Base-by-base conservation (phyloP, 2,888 invertebrate species). In the Lordiphosa andalusiaca region DNA sequence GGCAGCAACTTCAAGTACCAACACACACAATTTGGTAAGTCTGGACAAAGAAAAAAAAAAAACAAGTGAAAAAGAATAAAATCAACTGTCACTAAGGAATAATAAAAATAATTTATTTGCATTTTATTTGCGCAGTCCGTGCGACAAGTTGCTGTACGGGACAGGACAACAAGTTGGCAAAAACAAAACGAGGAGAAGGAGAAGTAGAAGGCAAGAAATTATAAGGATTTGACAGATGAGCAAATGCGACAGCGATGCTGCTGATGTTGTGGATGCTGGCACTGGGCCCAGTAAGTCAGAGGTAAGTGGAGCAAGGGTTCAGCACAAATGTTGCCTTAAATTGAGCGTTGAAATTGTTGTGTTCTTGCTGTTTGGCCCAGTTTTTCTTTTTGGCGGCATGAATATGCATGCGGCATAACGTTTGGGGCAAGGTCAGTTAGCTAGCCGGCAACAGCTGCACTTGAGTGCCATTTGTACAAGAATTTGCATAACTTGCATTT, bases 71-170 rank as follows among this genome's bases (percentile, higher is more conserved):
- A 44, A 25, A 63, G 41, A 58, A 46, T n/a, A 63, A 69, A 75
- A 85, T 80, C 85, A 76, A 60, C 80, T 81, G 85, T 83, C 80
- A 81, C 67, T 61, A 56, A 37, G 61, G 69, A 62, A 76, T 73
- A 83, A 83, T 81, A 85, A 76, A 83, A 85, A 67, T 60, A 60
- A 85, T 83, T 83, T 81, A 83, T 85, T 83, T 84, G 60, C 63
- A 54, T 65, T 67, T 61, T 65, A 57, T 53, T 69, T 64, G 51
- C 62, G 44, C 56, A 30, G 55, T 44, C 53, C 39, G 51, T 53
- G 64, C 42, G 35, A 39, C 33, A 33, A 33, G 50, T n/a, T 38
- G 46, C 30, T 16, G 49, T 23, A 6, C 21, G 10, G 25, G 25
- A 6, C n/a, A 64, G 70, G 72, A 71, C 77, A 77, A 84, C 76